Percentiles rank a stretch among this genome's conserved stretches.
These are phyloP conservation scores for Myoxocephalus aenaeus DNA, from an alignment of 2,797 vertebrate species.

Conservation along the genomic window DNA sequence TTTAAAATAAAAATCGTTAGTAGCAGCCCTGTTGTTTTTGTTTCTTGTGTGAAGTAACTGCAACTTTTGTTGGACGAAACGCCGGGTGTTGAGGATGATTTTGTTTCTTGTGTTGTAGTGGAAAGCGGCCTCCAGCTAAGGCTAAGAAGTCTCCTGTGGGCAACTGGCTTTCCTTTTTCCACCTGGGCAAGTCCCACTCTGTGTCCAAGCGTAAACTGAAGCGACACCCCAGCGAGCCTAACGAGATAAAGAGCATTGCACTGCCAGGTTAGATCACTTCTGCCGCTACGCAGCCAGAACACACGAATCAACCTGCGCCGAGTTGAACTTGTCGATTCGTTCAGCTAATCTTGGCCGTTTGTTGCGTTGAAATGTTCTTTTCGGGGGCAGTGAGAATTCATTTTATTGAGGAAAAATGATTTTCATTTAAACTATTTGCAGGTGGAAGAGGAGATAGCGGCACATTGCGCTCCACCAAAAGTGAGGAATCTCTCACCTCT, in stretches of 20 bases:
- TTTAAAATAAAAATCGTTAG: not conserved
- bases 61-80: not conserved
- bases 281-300: slow-evolving; percentile 11
- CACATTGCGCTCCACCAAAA: slow-evolving; percentile 96
- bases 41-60: not conserved
- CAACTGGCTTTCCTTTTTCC: slow-evolving; percentile 98
- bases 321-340: not conserved
- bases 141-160: slow-evolving; percentile 96
- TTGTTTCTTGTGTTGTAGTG: slow-evolving; percentile 60
- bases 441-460: slow-evolving; percentile 93
- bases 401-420: slow-evolving; percentile 6
- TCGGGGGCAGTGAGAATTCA: not conserved
- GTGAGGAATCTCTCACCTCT: slow-evolving; percentile 96
- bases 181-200: slow-evolving; percentile 92
- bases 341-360: not conserved
- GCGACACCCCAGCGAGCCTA: slow-evolving; percentile 95
- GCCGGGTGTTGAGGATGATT: slow-evolving; percentile 14
- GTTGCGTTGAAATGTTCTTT: not conserved
- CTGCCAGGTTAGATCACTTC: slow-evolving; percentile 87
- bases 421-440: slow-evolving; percentile 60
- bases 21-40: not conserved
- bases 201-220: slow-evolving; percentile 93
- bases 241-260: slow-evolving; percentile 93
- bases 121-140: slow-evolving; percentile 91
- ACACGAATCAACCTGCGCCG: not conserved